Evolutionary conservation across 2,113 vertebrate species (phyloP).

Genomic region (Bos javanicus): DNA sequence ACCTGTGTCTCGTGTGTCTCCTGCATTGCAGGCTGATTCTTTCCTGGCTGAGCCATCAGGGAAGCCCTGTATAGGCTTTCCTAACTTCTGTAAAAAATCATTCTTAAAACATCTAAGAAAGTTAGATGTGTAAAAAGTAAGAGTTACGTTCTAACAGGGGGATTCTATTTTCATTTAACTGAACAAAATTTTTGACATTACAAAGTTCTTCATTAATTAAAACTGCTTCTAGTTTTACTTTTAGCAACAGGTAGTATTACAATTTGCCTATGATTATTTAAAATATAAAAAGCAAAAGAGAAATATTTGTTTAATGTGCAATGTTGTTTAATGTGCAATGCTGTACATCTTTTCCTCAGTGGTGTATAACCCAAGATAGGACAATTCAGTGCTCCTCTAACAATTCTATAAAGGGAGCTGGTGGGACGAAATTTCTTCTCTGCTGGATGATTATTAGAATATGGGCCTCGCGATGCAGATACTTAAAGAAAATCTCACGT

Average conservation of each 20-base stretch:
- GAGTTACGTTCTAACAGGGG: neutral
- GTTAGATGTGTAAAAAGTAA: neutral
- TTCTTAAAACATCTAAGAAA: neutral
- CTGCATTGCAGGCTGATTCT: neutral
- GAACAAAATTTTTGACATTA: neutral
- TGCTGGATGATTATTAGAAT: neutral
- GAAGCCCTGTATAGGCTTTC: neutral
- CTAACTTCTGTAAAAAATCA: neutral
- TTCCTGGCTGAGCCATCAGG: neutral
- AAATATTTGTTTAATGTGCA: neutral
- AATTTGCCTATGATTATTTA: slow-evolving; percentile 15
- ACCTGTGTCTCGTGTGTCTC: neutral
- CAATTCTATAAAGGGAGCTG: neutral
- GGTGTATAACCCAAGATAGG: neutral
- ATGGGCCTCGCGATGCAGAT: neutral
- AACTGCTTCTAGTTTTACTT: neutral
- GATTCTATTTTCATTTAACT: neutral
- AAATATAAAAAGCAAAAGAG: neutral
- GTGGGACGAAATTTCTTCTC: neutral
- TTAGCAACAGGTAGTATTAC: neutral
- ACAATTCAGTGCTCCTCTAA: neutral
- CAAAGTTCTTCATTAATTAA: neutral
- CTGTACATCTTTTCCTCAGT: neutral
- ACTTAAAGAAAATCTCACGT: neutral
- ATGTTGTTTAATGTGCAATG: neutral